A percentile compares a stretch with the other conserved stretches of the same genome.
Evolutionary conservation across 2,888 invertebrate species (phyloP).

Genomic region (Tipula helvola): DNA sequence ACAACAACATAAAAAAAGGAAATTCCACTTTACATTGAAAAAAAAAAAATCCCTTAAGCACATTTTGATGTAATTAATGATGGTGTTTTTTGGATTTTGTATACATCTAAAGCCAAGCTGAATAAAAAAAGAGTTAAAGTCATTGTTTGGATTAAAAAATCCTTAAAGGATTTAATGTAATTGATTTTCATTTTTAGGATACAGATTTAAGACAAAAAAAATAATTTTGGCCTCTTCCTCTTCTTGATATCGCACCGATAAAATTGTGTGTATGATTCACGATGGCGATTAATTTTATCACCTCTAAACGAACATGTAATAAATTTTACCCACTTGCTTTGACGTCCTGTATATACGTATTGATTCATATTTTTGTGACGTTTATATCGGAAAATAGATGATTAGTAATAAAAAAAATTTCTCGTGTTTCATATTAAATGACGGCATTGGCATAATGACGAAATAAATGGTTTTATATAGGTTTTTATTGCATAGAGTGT

Average conservation of each 20-base stretch:
- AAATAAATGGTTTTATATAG: not conserved
- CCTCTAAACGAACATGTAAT: not conserved
- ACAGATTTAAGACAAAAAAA: not conserved
- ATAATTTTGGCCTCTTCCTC: not conserved
- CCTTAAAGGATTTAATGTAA: not conserved
- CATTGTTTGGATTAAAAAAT: not conserved
- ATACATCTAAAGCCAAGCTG: not conserved
- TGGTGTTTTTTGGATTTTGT: not conserved
- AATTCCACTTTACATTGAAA: not conserved
- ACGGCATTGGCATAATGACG: not conserved
- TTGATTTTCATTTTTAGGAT: not conserved
- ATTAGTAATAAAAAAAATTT: not conserved
- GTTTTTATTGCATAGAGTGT: too few relatives aligned
- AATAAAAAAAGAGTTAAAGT: not conserved
- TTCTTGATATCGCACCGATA: not conserved
- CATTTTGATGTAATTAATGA: not conserved
- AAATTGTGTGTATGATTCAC: not conserved
- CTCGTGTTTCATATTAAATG: not conserved
- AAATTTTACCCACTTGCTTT: not conserved
- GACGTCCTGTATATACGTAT: not conserved
- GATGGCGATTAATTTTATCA: not conserved
- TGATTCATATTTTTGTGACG: not conserved
- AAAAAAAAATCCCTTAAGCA: not conserved
- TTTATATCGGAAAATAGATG: not conserved
- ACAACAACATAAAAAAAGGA: not conserved